Evolutionary conservation across 2,888 invertebrate genomes (phyloP), one percentile per base, ranked within the genome.

Genomic region (Tetragonisca angustula): DNA sequence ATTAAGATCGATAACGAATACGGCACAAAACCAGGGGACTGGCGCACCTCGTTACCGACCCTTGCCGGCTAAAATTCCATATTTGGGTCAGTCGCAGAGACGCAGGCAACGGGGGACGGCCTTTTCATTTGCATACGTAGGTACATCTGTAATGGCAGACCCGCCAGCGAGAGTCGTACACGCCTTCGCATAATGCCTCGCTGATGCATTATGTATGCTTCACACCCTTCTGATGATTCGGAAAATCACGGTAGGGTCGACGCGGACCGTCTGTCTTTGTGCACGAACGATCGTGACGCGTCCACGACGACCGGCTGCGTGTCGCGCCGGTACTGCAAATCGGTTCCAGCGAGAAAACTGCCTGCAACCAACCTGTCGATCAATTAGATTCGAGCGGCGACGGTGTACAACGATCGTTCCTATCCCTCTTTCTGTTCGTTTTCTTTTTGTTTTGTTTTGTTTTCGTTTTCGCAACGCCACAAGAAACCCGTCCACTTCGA

Each of bases 191-290:
- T 90, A 90, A 90, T 91, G 86, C 32, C 21, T 11, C 73, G 73
- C 85, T 77, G 84, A 89, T 91, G 90, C 89, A 92, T 91, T 91
- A 91, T 91, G 91, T 89, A 91, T 91, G 89, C 83, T 90, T 91
- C 88, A 88, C 90, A 87, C 90, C 91, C 91, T 91, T 89, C 87
- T 85, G 91, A 91, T 85, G 90, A 91, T 89, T 91, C 83, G 90
- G 90, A 91, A 91, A 91, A 90, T 91, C 90, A 91, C 85, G 79
- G 84, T 68, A 77, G 79, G 82, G 89, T 59, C 74, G 65, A 24
- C 69, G 70, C 74, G 79, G 76, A 76, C 77, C 84, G 80, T 80
- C 77, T 80, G 84, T 87, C 76, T 79, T 65, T 76, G 75, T 79
- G 87, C 85, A 88, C 83, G 80, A 84, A 78, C 87, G 81, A 73